Evolutionary conservation across 2,797 vertebrate species (phyloP).

Genomic region (Scyliorhinus canicula): DNA sequence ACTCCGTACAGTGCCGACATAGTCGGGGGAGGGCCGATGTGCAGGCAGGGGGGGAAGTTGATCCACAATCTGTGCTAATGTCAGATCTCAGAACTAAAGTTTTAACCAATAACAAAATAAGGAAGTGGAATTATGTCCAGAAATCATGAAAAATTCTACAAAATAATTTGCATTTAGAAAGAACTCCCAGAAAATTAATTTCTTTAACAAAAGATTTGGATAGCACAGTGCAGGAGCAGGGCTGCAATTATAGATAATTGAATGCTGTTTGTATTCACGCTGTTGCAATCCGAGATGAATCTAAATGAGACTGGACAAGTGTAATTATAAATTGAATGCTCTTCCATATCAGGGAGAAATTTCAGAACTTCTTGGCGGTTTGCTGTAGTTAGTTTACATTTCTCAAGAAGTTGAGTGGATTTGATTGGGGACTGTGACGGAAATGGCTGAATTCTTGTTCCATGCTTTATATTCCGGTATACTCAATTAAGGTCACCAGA

Average conservation of each 20-base stretch:
- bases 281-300: neutral
- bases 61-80: neutral
- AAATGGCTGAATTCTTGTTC: neutral
- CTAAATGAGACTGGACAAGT: neutral
- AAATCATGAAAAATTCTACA: neutral
- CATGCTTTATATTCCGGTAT: neutral
- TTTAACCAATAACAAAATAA: neutral
- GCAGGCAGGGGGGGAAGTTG: neutral
- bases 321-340: neutral
- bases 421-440: neutral
- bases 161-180: neutral
- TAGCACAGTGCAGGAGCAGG: no score
- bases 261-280: neutral
- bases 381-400: neutral
- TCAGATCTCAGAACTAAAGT: neutral
- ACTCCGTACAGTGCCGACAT: no score
- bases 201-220: no score
- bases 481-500: neutral
- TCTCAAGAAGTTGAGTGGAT: neutral
- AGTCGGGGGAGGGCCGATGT: no score
- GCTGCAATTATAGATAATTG: neutral
- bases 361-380: neutral
- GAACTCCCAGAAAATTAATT: neutral
- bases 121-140: neutral
- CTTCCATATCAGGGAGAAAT: neutral